Evolutionary conservation across 2,113 vertebrate species (phyloP), one percentile per base, ranked within the genome.

Genomic region (Xyrauchen texanus): DNA sequence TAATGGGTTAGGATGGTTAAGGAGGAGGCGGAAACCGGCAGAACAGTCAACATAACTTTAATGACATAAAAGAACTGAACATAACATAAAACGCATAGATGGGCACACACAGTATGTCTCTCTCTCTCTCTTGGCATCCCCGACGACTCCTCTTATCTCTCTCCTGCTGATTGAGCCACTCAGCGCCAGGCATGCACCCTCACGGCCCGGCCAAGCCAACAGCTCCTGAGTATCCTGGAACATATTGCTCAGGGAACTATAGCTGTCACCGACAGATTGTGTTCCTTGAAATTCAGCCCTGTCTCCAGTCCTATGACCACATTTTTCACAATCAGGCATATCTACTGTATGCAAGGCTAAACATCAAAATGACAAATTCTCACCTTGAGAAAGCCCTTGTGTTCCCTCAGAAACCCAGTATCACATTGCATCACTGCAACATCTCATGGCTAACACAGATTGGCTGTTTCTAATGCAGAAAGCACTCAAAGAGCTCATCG

Each of bases 201-300:
- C 21, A 34, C 21, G 21, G 21, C 21, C 21, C 21, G 21, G 21
- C 21, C 21, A 34, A 1, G 21, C 21, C 21, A 51, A 13, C 45
- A 53, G 55, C 6, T 47, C 7, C 53, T 85, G 94, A 86, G 52
- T 44, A 60, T 15, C 11, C 57, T 4, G 60, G 75, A 75, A 87
- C 58, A 51, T 45, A n/a, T 7, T 16, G 47, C 70, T 64, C 42
- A 21, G 12, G 46, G 21, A 9, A 11, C 45, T 45, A 34, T 8
- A 53, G 9, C 68, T 79, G 68, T 57, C 15, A 55, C 12, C 4
- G 57, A 66, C 53, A 73, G 53, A 69, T 74, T 42, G 53, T 68
- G 69, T 42, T 74, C 10, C 6, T 49, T 57, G 42, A 63, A 57
- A 60, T 47, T 53, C 7, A 44, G 49, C 64, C 47, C 64, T 68